Base-by-base conservation (phyloP, 2,888 invertebrate species). In the Plebejus melissa region DNA sequence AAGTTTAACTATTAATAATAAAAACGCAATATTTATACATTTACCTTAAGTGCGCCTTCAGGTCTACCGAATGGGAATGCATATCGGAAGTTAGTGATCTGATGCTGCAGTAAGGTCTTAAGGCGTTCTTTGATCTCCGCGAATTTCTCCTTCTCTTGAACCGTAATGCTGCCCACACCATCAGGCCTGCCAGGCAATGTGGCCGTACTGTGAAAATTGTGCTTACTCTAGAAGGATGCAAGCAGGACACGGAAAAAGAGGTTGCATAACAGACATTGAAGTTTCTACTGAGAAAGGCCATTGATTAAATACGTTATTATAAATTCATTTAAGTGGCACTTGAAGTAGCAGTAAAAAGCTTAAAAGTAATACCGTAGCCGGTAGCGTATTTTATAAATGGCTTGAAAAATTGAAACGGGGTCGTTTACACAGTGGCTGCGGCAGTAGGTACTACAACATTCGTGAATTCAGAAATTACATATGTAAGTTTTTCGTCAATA, bases 61-160 rank as follows among this genome's bases (percentile, higher is more conserved):
- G 99, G 99, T 83, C 99, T 95, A 79, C 99, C 99, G 89, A 99
- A 99, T 78, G 99, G 99, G 94, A 99, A 99, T 87, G 98, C 98
- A 88, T 97, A 99, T 93, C 98, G 97, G 94, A 99, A 99, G 95
- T 99, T 99, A 41, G 99, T 99, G 84, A 99, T 99, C 95, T 99
- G 99, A 91, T 98, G 97, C 92, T 99, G 99, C 81, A 99, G 94
- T 80, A 99, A 94, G 83, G 97, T 96, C 84, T 98, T 95, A 80
- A 99, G 94, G 79, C 99, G 95, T 86, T 99, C 99, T 90, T 99
- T 99, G 85, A 99, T 98, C 88, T 98, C 98, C 78, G 98, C 98
- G 88, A 99, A 99, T 88, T 98, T 98, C 85, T 99, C 99, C 90
- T 98, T 98, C 90, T 99, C 99, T 88, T 98, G 99, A 84, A 98